These are phyloP conservation scores for Lophius piscatorius DNA, from an alignment of 2,113 vertebrate species.

Conservation along the genomic window DNA sequence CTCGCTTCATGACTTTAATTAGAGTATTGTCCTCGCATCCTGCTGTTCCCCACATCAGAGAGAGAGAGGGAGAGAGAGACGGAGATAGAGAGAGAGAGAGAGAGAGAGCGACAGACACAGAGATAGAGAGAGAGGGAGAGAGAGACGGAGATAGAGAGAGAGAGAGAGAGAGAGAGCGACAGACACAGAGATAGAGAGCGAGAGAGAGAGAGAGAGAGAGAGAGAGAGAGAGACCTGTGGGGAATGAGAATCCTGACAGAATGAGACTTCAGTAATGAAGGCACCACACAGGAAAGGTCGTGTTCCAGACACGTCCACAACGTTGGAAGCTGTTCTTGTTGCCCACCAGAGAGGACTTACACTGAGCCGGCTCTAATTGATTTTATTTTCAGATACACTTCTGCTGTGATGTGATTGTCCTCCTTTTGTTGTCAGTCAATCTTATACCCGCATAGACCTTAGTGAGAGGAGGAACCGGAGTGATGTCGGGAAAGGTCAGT, in stretches of 20 bases:
- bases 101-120: background rate
- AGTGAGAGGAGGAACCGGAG: no score
- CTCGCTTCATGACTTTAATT: constrained; percentile 5
- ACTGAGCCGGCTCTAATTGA: constrained; percentile 9
- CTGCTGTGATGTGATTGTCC: background rate
- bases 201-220: background rate
- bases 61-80: background rate
- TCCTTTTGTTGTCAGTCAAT: background rate
- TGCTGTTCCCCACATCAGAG: constrained; percentile 6
- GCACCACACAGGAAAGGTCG: background rate
- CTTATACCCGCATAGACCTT: no score
- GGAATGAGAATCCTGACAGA: background rate
- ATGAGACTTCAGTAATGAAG: background rate
- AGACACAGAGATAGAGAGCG: background rate
- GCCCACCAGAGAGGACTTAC: background rate
- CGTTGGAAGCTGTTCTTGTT: background rate
- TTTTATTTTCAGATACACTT: background rate
- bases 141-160: background rate
- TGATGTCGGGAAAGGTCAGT: no score
- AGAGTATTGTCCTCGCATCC: constrained; percentile 15
- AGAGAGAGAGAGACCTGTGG: background rate
- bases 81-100: no score
- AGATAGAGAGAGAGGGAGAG: background rate
- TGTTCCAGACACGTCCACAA: background rate
- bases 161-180: background rate